A percentile compares a stretch with the other conserved stretches of the same genome.
phyloP scores from a whole-genome alignment of 2,113 vertebrate species.

The Bubo blakistoni region DNA sequence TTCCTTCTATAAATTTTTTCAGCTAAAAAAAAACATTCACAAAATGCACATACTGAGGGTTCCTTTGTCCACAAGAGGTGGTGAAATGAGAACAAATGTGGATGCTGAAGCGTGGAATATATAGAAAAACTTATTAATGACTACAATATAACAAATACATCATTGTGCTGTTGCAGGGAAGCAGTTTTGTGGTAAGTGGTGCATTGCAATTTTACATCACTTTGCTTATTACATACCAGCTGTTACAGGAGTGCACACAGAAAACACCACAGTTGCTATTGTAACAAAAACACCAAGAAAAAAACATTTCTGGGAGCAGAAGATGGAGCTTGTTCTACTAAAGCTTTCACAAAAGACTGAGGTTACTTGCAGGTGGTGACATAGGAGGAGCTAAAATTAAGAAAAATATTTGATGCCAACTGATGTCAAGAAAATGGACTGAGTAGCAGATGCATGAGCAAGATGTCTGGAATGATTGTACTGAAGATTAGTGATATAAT shows the following conservation, averaged over 20 bases:
- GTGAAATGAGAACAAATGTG: background rate
- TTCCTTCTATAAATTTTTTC: background rate
- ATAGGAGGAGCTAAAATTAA: background rate
- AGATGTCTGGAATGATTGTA: too few relatives aligned
- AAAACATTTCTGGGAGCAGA: background rate
- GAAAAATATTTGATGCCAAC: background rate
- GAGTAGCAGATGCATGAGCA: background rate
- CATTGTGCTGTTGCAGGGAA: accelerated
- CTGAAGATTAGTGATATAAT: accelerated
- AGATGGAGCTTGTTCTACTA: background rate
- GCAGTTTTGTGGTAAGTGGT: background rate
- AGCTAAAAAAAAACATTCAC: background rate
- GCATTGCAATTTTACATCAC: background rate
- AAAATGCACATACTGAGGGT: background rate
- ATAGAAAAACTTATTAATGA: background rate
- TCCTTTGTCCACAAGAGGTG: background rate
- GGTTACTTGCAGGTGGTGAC: background rate
- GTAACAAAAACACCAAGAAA: background rate
- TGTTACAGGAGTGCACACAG: too few relatives aligned
- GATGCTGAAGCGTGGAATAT: background rate
- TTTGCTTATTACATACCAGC: accelerated
- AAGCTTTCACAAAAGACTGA: background rate
- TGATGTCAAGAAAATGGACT: background rate
- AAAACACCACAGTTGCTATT: background rate
- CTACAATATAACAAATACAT: accelerated